phyloP scores from a whole-genome alignment of 92 coral and sea anemone species.

The Heteractis magnifica region DNA sequence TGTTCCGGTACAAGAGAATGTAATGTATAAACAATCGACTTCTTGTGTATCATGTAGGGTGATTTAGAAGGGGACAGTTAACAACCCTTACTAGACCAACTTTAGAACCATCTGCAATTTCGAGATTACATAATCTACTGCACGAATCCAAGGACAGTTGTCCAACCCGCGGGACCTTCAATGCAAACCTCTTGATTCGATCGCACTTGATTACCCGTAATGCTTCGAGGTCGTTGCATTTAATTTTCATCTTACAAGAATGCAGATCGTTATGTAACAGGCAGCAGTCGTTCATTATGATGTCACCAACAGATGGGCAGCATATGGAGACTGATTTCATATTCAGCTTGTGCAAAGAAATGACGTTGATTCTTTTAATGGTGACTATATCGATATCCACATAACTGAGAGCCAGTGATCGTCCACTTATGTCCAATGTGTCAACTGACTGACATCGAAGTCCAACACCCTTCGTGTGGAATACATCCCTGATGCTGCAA shows the following conservation, averaged over 20 bases:
- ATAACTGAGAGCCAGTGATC: constrained; percentile 42
- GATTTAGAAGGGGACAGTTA: constrained; percentile 50
- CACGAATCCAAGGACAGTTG: constrained; percentile 68
- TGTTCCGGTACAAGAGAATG: no score
- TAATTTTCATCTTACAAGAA: constrained; percentile 60
- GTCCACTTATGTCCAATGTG: constrained; percentile 54
- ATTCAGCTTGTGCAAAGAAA: constrained; percentile 40
- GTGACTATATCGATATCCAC: constrained; percentile 48
- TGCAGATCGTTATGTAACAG: constrained; percentile 33
- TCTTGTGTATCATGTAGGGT: neutral
- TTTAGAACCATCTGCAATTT: constrained; percentile 39
- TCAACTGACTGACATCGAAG: constrained; percentile 48
- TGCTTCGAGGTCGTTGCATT: constrained; percentile 56
- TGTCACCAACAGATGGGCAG: constrained; percentile 39
- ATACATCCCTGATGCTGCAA: constrained; percentile 58
- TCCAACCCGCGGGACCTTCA: constrained; percentile 54
- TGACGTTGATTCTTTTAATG: constrained; percentile 37
- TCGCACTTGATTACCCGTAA: constrained; percentile 60
- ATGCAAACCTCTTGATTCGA: constrained; percentile 57
- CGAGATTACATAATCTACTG: constrained; percentile 45
- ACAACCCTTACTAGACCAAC: constrained; percentile 48
- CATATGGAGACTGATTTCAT: constrained; percentile 39
- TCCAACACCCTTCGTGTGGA: constrained; percentile 36
- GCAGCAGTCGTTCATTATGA: constrained; percentile 57
- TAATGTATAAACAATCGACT: neutral